Conservation (phyloP, 2,888 invertebrate genomes). For the Stegana nigrithorax region DNA sequence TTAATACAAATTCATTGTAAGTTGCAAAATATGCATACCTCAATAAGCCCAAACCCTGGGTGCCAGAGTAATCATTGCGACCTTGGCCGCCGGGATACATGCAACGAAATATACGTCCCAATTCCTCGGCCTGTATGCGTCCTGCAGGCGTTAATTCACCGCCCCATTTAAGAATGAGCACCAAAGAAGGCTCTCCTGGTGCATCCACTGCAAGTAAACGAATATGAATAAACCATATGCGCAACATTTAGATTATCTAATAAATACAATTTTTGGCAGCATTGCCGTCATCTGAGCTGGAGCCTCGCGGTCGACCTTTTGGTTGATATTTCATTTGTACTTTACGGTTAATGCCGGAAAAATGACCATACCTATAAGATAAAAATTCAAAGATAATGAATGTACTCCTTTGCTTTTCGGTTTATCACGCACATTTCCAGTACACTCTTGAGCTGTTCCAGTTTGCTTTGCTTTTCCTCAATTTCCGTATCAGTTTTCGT, state of each 20-base stretch:
- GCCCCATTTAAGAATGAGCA: slow-evolving; percentile 99
- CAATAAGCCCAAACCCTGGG: slow-evolving; percentile 94
- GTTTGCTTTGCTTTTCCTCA: slow-evolving; percentile 95
- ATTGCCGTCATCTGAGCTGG: slow-evolving; percentile 93
- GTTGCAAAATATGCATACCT: slow-evolving; percentile 65
- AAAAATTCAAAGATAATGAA: no score
- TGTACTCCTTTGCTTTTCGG: no score
- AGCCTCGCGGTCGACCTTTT: slow-evolving; percentile 89
- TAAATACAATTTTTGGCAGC: slow-evolving; percentile 51
- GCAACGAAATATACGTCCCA: slow-evolving; percentile 98
- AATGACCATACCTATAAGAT: slow-evolving; percentile 94
- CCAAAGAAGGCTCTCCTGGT: slow-evolving; percentile 91
- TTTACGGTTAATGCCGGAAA: slow-evolving; percentile 99
- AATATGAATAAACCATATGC: background rate
- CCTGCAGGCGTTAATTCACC: slow-evolving; percentile 99
- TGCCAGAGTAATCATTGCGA: slow-evolving; percentile 89
- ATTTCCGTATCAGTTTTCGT: slow-evolving; percentile 90
- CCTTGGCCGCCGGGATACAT: slow-evolving; percentile 99
- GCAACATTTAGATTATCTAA: background rate
- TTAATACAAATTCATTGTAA: background rate
- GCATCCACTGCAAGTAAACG: slow-evolving; percentile 73
- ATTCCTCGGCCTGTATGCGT: slow-evolving; percentile 95
- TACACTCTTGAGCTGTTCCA: slow-evolving; percentile 97
- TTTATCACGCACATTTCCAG: slow-evolving; percentile 97
- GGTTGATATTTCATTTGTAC: slow-evolving; percentile 99